Conservation (phyloP, 2,113 vertebrate species). For the Damaliscus lunatus region DNA sequence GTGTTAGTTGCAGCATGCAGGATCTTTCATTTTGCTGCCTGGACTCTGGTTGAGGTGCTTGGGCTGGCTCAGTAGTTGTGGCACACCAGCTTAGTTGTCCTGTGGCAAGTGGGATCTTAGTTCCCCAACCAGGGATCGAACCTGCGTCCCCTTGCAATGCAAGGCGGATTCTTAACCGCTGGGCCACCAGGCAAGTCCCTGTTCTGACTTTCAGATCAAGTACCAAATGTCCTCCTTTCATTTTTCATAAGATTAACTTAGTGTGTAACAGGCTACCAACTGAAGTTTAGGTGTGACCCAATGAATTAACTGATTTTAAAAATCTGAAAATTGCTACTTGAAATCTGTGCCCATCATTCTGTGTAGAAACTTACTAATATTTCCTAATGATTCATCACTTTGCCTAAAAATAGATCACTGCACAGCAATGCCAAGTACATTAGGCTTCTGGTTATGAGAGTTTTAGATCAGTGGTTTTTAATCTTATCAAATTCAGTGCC, state of each 20-base stretch:
- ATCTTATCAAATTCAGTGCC: neutral
- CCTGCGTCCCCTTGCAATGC: accelerated
- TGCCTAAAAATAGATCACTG: neutral
- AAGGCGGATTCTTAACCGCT: neutral
- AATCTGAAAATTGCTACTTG: neutral
- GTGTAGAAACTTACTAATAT: neutral
- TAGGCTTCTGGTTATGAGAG: neutral
- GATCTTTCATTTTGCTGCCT: neutral
- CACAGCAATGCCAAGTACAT: neutral
- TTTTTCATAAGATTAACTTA: neutral
- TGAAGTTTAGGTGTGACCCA: neutral
- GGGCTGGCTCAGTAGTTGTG: neutral
- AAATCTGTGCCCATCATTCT: neutral
- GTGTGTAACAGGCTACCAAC: neutral
- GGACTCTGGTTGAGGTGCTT: neutral
- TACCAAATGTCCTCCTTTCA: neutral
- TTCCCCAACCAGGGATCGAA: neutral
- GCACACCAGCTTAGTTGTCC: neutral
- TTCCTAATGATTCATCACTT: neutral
- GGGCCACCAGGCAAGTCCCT: neutral
- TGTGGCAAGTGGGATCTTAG: neutral
- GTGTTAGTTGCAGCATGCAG: neutral
- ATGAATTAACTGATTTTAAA: neutral
- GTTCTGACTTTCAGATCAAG: neutral
- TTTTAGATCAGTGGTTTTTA: neutral